These are phyloP conservation scores for Euplexia lucipara DNA, from an alignment of 2,888 invertebrate genomes.

Conservation along the genomic window DNA sequence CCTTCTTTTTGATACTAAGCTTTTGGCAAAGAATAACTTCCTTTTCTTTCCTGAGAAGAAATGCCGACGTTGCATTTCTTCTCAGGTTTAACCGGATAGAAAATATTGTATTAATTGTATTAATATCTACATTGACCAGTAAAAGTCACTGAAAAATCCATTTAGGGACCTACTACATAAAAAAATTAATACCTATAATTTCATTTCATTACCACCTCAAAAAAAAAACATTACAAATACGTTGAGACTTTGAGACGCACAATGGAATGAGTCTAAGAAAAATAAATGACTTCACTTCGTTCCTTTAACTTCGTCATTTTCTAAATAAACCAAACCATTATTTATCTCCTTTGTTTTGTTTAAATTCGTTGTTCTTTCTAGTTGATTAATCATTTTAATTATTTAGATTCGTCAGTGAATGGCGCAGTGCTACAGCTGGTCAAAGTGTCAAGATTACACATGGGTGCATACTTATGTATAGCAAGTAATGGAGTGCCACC, in stretches of 20 bases:
- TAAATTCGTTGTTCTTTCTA: slow-evolving; percentile 31
- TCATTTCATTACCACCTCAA: too few relatives aligned
- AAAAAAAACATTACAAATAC: slow-evolving; percentile 3
- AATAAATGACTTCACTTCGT: slow-evolving; percentile 29
- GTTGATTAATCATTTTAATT: slow-evolving; percentile 50
- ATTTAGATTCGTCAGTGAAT: slow-evolving; percentile 92
- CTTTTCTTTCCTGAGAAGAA: too few relatives aligned
- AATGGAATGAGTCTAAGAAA: slow-evolving; percentile 5
- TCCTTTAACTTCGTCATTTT: slow-evolving; percentile 36
- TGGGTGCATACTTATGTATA: slow-evolving; percentile 95
- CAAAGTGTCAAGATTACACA: slow-evolving; percentile 93
- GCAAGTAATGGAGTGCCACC: slow-evolving; percentile 96
- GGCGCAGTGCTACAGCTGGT: slow-evolving; percentile 93
- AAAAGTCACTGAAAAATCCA: too few relatives aligned
- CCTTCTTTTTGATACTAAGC: too few relatives aligned
- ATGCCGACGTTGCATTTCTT: too few relatives aligned
- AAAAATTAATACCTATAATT: too few relatives aligned
- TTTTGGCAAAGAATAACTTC: too few relatives aligned
- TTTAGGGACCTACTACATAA: too few relatives aligned
- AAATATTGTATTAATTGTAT: too few relatives aligned
- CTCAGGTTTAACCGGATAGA: too few relatives aligned
- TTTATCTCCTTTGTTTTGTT: slow-evolving; percentile 35
- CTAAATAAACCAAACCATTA: slow-evolving; percentile 39
- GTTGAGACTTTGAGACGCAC: slow-evolving; percentile 7
- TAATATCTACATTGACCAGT: too few relatives aligned